Evolutionary conservation across 2,888 invertebrate genomes (phyloP), one percentile per base, ranked within the genome.

Genomic region (Portevinia maculata): DNA sequence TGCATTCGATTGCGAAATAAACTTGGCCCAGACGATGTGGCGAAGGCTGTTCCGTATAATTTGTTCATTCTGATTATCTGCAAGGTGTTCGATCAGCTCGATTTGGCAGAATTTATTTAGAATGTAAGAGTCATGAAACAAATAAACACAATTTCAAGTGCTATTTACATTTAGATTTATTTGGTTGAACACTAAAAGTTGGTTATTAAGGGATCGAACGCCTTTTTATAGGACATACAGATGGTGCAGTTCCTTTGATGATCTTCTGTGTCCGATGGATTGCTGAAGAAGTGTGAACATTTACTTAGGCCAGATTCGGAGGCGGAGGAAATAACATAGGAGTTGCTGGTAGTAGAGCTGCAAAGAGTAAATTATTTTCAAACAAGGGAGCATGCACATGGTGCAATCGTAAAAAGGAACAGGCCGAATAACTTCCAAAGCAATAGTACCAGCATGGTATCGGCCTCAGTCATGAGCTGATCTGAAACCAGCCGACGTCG

Each of bases 41-140:
- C 87, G 21, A 88, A 88, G 15, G 89, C 88, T 0, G 86, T 86
- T 15, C 90, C 91, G 3, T 89, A 87, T 50, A 91, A 90, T 85
- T 86, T 91, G 4, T 86, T 91, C 19, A 88, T 90, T 28, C 86
- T 87, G 19, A 84, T 91, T n/a, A 90, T 91, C 71, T 87, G 88
- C 0, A 85, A 87, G n/a, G 88, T 88, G 34, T 91, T 90, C 85
- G 87, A 85, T 32, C 91, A 91, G 81, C 76, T 87, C 9, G 91
- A 91, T 85, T 87, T 91, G 46, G 85, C 86, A 5, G 86, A 87
- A 62, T 90, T 88, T 81, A 87, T 90, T 69, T 89, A 87, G 85
- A 52, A 11, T 39, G 9, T 9, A 21, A 28, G 15, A 74, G 5
- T 44, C 46, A 60, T 30, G 13, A 15, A 30, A 44, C 41, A 74